Conservation (phyloP, 2,113 vertebrate genomes). For the Nannospalax galili region DNA sequence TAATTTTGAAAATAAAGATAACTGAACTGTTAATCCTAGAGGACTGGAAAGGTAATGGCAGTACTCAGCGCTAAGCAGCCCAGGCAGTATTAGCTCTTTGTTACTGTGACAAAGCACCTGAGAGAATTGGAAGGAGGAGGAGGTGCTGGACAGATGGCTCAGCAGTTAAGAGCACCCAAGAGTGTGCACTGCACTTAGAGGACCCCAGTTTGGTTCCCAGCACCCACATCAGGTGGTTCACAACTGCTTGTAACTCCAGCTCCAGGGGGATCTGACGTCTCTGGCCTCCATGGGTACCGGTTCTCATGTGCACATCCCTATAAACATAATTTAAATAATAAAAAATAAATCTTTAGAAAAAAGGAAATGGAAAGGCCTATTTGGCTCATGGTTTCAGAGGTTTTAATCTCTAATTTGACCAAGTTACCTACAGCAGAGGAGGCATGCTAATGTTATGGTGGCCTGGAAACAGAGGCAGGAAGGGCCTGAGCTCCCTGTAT, state of each 20-base stretch:
- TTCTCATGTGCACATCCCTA: neutral
- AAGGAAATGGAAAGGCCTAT: neutral
- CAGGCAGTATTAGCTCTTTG: neutral
- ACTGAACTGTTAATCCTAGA: neutral
- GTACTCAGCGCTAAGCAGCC: neutral
- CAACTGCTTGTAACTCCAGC: neutral
- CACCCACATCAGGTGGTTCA: neutral
- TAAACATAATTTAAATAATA: neutral
- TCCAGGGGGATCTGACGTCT: neutral
- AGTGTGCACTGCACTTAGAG: neutral
- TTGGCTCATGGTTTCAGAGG: neutral
- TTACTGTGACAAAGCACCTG: neutral
- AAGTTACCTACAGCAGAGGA: neutral
- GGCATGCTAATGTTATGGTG: neutral
- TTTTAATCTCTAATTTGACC: neutral
- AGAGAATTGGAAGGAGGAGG: neutral
- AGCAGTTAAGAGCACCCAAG: neutral
- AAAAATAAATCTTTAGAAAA: neutral
- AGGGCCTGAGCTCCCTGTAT: neutral
- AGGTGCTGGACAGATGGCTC: neutral
- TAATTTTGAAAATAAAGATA: neutral
- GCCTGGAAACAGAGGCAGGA: neutral
- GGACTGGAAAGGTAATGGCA: neutral
- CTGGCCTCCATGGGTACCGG: neutral
- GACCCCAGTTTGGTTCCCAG: neutral